These are phyloP conservation scores for Enteromius fasciolatus DNA, from an alignment of 2,797 vertebrate species.

Conservation along the genomic window DNA sequence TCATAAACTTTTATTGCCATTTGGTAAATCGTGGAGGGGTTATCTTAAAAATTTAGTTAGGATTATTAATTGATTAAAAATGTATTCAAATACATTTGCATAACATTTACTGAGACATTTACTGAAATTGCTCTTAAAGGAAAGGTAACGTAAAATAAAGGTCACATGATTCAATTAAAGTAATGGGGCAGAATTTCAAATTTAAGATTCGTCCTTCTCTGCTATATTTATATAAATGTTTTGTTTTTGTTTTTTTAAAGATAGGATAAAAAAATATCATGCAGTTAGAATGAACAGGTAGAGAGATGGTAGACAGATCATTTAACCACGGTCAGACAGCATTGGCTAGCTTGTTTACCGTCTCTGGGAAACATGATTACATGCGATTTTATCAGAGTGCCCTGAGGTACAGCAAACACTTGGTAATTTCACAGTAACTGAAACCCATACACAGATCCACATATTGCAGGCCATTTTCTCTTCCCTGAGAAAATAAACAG, in stretches of 20 bases:
- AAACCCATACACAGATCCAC: slow-evolving; percentile 10
- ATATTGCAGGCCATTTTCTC: neutral
- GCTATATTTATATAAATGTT: neutral
- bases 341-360: slow-evolving; percentile 8
- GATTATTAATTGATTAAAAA: neutral
- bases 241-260: too few relatives aligned
- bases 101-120: neutral
- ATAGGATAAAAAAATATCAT: too few relatives aligned
- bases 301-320: neutral
- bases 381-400: slow-evolving; percentile 24
- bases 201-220: neutral
- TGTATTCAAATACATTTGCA: neutral
- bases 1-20: neutral
- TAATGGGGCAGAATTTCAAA: neutral
- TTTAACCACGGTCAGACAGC: slow-evolving; percentile 7
- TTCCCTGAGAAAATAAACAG: neutral
- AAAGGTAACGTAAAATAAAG: neutral
- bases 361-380: slow-evolving; percentile 25
- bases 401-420: slow-evolving; percentile 3
- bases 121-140: neutral
- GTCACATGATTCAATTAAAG: neutral
- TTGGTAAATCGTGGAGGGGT: neutral
- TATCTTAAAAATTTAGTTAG: neutral
- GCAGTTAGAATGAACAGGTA: neutral
- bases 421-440: slow-evolving; percentile 23